phyloP scores from a whole-genome alignment of 2,113 vertebrate genomes.

The Jacana jacana region DNA sequence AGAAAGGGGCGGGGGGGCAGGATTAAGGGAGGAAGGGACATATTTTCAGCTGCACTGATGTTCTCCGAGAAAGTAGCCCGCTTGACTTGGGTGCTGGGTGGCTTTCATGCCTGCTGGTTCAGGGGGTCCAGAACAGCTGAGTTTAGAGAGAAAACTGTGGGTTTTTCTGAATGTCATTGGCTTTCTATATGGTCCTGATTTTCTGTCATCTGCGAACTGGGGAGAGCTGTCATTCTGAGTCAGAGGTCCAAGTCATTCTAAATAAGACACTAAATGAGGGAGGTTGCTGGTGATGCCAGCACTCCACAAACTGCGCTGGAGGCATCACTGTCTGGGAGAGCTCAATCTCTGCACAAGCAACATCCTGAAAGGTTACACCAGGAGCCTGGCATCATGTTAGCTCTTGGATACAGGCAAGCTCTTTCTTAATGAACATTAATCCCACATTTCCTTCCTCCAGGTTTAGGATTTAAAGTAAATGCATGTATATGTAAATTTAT shows the following conservation, averaged over 20 bases:
- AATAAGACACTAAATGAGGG: background rate
- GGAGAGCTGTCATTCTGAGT: background rate
- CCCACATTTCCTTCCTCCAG: background rate
- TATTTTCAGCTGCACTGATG: background rate
- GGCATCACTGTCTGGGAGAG: background rate
- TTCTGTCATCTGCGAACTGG: background rate
- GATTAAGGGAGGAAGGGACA: background rate
- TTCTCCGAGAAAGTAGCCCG: background rate
- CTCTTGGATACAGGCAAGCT: background rate
- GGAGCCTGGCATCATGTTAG: background rate
- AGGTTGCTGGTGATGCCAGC: background rate
- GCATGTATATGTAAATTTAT: background rate
- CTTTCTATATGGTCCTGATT: background rate
- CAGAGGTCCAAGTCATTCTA: background rate
- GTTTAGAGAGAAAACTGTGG: background rate
- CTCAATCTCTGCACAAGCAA: background rate
- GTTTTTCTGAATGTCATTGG: background rate
- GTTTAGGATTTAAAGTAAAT: background rate
- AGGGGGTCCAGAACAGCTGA: background rate
- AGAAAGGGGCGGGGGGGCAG: background rate
- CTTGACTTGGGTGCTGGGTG: background rate
- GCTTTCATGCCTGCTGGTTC: background rate
- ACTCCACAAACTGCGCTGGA: accelerated
- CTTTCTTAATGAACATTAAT: background rate
- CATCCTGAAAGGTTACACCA: background rate